These are phyloP conservation scores for Syngnathoides biaculeatus DNA, from an alignment of 2,113 vertebrate species.

Conservation along the genomic window DNA sequence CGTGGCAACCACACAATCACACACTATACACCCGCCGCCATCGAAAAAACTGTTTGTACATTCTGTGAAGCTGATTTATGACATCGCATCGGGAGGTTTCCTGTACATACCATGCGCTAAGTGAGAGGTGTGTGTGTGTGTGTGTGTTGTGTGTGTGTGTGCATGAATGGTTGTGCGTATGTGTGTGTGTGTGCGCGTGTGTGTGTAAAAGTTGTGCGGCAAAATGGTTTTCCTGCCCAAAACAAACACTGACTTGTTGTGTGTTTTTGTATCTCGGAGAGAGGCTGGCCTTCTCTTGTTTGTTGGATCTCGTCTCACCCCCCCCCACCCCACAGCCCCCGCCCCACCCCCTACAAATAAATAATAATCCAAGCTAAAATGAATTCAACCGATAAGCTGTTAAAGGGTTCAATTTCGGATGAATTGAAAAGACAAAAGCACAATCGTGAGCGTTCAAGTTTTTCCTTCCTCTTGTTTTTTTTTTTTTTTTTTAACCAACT, in stretches of 20 bases:
- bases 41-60: conserved; percentile 38
- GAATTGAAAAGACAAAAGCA: conserved; percentile 38
- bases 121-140: conserved; percentile 36
- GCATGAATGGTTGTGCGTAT: conserved; percentile 13
- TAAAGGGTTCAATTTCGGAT: not conserved
- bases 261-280: conserved; percentile 11
- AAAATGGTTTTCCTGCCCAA: conserved; percentile 57
- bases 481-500: conserved; percentile 16
- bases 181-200: conserved; percentile 15
- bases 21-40: conserved; percentile 14
- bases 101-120: conserved; percentile 60
- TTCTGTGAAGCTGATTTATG: conserved; percentile 76
- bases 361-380: not conserved
- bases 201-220: conserved; percentile 26
- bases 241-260: conserved; percentile 59
- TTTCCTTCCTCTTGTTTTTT: conserved; percentile 26
- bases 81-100: conserved; percentile 61
- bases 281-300: conserved; percentile 64
- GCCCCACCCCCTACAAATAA: not conserved
- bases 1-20: conserved; percentile 26
- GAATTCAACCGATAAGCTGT: not conserved
- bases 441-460: conserved; percentile 56
- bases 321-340: not conserved
- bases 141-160: too few relatives aligned
- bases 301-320: not conserved